A percentile compares a stretch with the other conserved stretches of the same genome.
Conservation (phyloP, 2,888 invertebrate genomes). For the Melinopterus prodromus region DNA sequence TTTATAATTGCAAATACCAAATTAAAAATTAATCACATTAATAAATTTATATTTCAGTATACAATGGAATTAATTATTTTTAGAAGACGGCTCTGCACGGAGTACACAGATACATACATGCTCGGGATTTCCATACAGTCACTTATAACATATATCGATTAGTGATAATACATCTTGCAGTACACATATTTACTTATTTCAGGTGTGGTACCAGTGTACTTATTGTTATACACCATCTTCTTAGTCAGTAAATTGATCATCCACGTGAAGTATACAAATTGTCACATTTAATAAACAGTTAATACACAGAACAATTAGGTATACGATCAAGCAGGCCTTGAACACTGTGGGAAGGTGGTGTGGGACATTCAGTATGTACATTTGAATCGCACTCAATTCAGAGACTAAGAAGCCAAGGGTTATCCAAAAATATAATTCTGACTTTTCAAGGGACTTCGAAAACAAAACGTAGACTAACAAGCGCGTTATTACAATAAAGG, state of each 20-base stretch:
- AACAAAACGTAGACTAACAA: slow-evolving; percentile 35
- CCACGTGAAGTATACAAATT: slow-evolving; percentile 16
- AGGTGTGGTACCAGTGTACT: slow-evolving; percentile 17
- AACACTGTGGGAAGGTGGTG: slow-evolving; percentile 25
- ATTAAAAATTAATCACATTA: no score
- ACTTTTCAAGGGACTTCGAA: slow-evolving; percentile 11
- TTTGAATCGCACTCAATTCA: slow-evolving; percentile 22
- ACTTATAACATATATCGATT: not conserved
- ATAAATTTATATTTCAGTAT: no score
- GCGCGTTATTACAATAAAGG: slow-evolving; percentile 34
- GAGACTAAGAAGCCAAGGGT: slow-evolving; percentile 8
- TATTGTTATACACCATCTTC: slow-evolving; percentile 7
- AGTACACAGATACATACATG: not conserved
- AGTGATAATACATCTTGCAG: not conserved
- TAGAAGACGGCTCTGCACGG: not conserved
- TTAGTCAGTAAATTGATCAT: slow-evolving; percentile 16
- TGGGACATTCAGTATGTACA: slow-evolving; percentile 16
- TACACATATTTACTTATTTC: not conserved
- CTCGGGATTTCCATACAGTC: not conserved
- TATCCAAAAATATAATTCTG: slow-evolving; percentile 25
- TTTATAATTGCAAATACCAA: not conserved
- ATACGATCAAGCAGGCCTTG: slow-evolving; percentile 13
- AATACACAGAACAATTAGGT: slow-evolving; percentile 19
- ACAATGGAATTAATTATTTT: slow-evolving; percentile 1
- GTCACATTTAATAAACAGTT: slow-evolving; percentile 13